phyloP scores from a whole-genome alignment of 1,140 invertebrate species.

The Doryteuthis pealeii region DNA sequence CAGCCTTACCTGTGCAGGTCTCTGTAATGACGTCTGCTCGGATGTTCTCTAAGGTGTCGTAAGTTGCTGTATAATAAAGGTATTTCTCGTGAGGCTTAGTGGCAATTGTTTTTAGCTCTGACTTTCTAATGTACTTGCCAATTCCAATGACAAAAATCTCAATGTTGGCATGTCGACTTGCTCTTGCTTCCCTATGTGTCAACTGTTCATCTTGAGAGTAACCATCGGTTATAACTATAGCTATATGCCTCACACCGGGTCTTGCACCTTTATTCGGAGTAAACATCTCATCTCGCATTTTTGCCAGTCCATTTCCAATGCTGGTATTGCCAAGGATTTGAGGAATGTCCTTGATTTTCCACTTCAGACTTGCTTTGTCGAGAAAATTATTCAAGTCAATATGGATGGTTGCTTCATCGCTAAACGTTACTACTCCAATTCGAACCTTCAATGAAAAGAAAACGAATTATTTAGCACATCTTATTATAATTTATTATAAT shows the following conservation, averaged over 20 bases:
- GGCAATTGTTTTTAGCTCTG: constrained; percentile 39
- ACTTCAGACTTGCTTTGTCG: constrained; percentile 17
- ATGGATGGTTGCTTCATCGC: constrained; percentile 25
- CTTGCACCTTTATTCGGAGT: constrained; percentile 21
- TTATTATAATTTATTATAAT: too few relatives aligned
- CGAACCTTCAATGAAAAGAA: constrained; percentile 20
- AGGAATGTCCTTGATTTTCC: constrained; percentile 26
- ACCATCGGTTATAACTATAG: constrained; percentile 54
- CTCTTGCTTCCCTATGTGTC: constrained; percentile 11
- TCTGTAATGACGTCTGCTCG: background rate
- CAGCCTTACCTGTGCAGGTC: background rate
- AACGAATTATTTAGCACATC: too few relatives aligned
- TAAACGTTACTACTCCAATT: constrained; percentile 35
- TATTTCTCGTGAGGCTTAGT: constrained; percentile 26
- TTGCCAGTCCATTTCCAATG: background rate
- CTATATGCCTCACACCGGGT: constrained; percentile 43
- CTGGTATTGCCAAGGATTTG: background rate
- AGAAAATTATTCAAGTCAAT: constrained; percentile 31
- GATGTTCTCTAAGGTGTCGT: constrained; percentile 25
- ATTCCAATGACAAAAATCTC: constrained; percentile 39
- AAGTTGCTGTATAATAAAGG: constrained; percentile 39
- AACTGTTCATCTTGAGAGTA: constrained; percentile 39
- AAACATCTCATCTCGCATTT: background rate
- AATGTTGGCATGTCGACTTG: constrained; percentile 11
- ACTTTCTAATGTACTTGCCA: constrained; percentile 30